Evolutionary conservation across 2,113 vertebrate genomes (phyloP).

Genomic region (Antigone vipio): DNA sequence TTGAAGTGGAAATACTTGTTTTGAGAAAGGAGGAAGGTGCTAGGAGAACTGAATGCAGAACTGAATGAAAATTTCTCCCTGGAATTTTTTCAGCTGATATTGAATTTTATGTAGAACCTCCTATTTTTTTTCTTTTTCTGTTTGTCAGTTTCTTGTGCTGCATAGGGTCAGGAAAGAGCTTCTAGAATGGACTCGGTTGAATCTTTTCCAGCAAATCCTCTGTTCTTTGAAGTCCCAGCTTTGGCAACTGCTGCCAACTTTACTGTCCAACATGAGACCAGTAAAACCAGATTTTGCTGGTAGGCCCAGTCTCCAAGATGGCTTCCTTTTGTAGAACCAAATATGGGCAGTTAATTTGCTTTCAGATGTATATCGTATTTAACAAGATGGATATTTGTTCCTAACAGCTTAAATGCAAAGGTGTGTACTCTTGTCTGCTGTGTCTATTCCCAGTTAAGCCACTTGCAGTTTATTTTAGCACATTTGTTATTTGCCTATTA

Average conservation of each 20-base stretch:
- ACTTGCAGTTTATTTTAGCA: background rate
- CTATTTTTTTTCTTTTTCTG: background rate
- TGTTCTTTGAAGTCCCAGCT: constrained; percentile 17
- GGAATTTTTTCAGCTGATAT: background rate
- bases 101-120: background rate
- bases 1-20: background rate
- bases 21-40: background rate
- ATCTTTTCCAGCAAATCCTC: background rate
- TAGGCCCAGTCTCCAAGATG: background rate
- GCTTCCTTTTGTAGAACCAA: constrained; percentile 25
- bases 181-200: background rate
- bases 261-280: constrained; percentile 38
- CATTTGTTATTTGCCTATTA: background rate
- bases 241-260: background rate
- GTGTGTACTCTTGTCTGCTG: background rate
- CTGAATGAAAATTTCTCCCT: background rate
- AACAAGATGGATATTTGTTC: constrained; percentile 7
- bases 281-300: constrained; percentile 33
- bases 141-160: background rate
- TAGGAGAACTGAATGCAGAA: background rate
- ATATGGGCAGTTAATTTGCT: constrained; percentile 12
- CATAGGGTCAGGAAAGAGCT: background rate
- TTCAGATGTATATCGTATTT: background rate
- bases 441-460: background rate
- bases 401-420: background rate